Conservation (phyloP, 2,797 vertebrate species). For the Channallabes apus region DNA sequence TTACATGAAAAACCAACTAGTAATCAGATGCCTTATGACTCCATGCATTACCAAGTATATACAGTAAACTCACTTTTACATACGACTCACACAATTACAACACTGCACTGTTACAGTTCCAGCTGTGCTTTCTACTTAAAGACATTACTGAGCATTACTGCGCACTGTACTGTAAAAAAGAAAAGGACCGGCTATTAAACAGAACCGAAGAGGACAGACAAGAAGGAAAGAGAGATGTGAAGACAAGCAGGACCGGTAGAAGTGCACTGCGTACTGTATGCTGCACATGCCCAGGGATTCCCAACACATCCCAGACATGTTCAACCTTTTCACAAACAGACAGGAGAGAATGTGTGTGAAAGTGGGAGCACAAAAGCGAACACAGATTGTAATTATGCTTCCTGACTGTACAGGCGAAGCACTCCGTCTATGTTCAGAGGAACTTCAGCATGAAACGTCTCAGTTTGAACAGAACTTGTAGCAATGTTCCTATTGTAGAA, state of each 20-base stretch:
- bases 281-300: conserved; percentile 23
- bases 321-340: conserved; percentile 23
- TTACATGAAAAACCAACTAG: neutral
- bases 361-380: neutral
- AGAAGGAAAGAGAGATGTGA: neutral
- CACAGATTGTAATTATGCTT: neutral
- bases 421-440: conserved; percentile 12
- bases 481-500: neutral
- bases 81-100: neutral
- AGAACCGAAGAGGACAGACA: conserved; percentile 11
- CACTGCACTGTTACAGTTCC: neutral
- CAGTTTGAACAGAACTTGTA: conserved; percentile 5
- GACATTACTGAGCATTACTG: conserved; percentile 12
- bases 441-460: conserved; percentile 24
- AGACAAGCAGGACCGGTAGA: conserved; percentile 11
- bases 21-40: neutral
- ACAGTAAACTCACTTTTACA: neutral
- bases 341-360: neutral
- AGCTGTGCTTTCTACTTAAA: conserved; percentile 1
- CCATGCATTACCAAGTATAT: neutral
- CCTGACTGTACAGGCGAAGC: neutral
- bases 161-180: conserved; percentile 4
- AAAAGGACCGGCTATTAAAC: neutral
- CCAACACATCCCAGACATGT: conserved; percentile 33
- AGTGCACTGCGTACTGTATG: neutral